These are phyloP conservation scores for Rhizoglyphus robini DNA, from an alignment of 1,140 invertebrate species.

Conservation along the genomic window DNA sequence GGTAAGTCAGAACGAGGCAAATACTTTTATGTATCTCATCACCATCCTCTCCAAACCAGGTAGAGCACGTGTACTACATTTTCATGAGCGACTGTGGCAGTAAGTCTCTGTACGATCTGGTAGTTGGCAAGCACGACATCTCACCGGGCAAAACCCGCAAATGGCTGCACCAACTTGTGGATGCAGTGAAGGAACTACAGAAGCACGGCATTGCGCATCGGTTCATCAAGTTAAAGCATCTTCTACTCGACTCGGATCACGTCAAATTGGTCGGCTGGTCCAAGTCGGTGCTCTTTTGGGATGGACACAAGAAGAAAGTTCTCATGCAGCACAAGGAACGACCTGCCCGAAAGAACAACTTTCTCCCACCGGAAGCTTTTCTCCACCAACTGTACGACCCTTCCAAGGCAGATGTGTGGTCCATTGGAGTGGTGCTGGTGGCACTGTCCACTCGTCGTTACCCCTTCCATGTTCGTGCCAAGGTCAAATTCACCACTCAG, in stretches of 20 bases:
- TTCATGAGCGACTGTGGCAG: background rate
- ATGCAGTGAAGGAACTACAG: background rate
- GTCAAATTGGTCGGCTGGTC: constrained; percentile 5
- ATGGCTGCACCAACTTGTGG: background rate
- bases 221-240: constrained; percentile 7
- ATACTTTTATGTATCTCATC: too few species aligned
- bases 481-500: background rate
- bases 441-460: background rate
- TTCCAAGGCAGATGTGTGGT: constrained; percentile 27
- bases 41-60: too few species aligned
- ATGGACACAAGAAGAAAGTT: background rate
- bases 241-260: background rate
- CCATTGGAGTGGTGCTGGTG: constrained; percentile 23
- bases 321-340: background rate
- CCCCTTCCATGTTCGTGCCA: constrained; percentile 9
- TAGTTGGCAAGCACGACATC: background rate
- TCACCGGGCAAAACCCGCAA: background rate
- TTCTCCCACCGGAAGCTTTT: constrained; percentile 6
- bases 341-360: constrained; percentile 2
- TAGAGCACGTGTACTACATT: background rate
- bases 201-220: constrained; percentile 8
- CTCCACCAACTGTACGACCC: constrained; percentile 25
- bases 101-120: background rate
- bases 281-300: constrained; percentile 1
- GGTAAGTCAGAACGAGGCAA: too few species aligned